Conservation (phyloP, 2,888 invertebrate genomes). For the Adelphocoris suturalis region DNA sequence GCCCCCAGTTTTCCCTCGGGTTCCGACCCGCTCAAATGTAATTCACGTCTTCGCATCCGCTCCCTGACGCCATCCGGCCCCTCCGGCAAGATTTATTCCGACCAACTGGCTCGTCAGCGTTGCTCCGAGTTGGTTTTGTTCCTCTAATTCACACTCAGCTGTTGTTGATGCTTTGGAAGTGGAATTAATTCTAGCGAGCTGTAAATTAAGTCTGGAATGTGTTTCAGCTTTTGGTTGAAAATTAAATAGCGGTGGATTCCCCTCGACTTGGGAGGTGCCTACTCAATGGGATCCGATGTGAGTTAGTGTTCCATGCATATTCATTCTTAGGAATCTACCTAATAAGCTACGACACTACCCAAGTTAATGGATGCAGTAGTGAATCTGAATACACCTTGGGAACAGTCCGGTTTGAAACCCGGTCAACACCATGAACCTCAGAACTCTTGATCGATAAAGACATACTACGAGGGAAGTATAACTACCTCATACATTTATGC, state of each 20-base stretch:
- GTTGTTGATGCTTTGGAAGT: conserved; percentile 32
- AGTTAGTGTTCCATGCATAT: no score
- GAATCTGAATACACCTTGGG: no score
- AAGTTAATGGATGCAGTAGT: no score
- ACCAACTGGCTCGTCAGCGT: conserved; percentile 32
- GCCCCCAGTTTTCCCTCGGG: not conserved
- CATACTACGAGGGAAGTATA: no score
- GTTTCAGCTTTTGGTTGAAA: not conserved
- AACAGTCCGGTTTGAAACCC: no score
- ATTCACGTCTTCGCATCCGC: conserved; percentile 39
- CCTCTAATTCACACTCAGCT: conserved; percentile 29
- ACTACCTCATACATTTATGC: no score
- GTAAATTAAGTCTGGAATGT: conserved; percentile 33
- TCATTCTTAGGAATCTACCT: no score
- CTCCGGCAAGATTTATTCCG: conserved; percentile 15
- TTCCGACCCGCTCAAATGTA: conserved; percentile 17
- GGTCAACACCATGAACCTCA: no score
- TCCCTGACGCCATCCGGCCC: not conserved
- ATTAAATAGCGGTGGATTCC: not conserved
- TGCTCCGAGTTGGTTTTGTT: conserved; percentile 3
- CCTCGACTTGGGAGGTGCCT: no score
- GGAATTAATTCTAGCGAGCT: conserved; percentile 31
- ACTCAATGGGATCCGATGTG: no score
- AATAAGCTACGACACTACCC: no score
- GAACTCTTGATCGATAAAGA: no score